Base-by-base conservation (phyloP, 2,888 invertebrate species). In the Acleris literana region DNA sequence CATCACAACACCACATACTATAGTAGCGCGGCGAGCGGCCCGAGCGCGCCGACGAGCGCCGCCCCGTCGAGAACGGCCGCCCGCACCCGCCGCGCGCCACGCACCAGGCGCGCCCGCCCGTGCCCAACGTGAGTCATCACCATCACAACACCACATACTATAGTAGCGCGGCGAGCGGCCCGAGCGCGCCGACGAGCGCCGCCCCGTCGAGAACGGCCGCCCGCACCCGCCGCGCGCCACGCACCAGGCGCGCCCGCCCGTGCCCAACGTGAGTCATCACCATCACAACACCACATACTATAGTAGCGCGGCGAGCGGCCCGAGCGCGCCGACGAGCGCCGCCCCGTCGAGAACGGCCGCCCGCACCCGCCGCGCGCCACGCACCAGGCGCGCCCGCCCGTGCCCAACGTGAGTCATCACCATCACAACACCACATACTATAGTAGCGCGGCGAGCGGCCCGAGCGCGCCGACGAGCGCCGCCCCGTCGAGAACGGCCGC, bases 1-100 rank as follows among this genome's bases (percentile, higher is more conserved):
- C 22, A n/a, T n/a, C n/a, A n/a, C 25, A 0, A 5, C 71, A 57
- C 62, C 69, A 69, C 53, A 55, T 56, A 0, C 68, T 71, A 43
- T 13, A 43, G 22, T 22, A 59, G 67, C 39, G 62, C 33, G 63
- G 46, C 43, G 69, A 25, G 55, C 58, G 70, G 49, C 39, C 64
- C 46, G 69, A 57, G 46, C 61, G 53, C 17, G 18, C 75, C 54
- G 79, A 76, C 67, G 84, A 83, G 74, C 76, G 85, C 43, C 85
- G 86, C 69, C 87, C 87, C 61, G 76, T 87, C 9, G 88, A 89
- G 87, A 90, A 88, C 78, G 90, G 89, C 0, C 88, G 87, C 70
- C 79, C 85, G 67, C 85, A 84, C 69, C 74, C 80, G 61, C 74
- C 79, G 70, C 80, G 77, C 73, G 76, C 77, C 62, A 78, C 73